Conservation (phyloP, 2,888 invertebrate genomes). For the Fissipunctia ypsillon region DNA sequence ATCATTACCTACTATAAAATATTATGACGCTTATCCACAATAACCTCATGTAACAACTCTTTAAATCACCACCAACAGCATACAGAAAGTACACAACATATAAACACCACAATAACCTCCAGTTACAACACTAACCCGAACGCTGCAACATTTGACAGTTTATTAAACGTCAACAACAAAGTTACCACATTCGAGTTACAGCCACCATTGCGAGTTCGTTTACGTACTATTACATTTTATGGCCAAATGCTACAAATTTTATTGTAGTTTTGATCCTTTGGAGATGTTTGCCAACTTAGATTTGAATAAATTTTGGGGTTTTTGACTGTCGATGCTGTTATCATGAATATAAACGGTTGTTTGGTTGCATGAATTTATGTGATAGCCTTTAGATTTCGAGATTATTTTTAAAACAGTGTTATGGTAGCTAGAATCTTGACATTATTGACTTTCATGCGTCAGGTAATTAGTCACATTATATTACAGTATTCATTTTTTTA, state of each 20-base stretch:
- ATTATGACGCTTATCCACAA: neutral
- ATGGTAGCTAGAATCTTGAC: neutral
- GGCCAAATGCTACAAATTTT: conserved; percentile 50
- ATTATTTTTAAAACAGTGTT: neutral
- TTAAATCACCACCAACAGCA: conserved; percentile 1
- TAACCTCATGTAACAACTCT: neutral
- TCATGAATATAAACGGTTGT: neutral
- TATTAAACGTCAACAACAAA: conserved; percentile 57
- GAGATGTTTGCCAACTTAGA: conserved; percentile 22
- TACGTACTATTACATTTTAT: conserved; percentile 49
- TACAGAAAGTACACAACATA: conserved; percentile 24
- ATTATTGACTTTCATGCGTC: neutral
- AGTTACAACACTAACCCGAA: conserved; percentile 14
- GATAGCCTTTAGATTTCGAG: neutral
- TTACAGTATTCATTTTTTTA: neutral
- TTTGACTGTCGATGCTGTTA: conserved; percentile 12
- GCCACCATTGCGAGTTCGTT: conserved; percentile 47
- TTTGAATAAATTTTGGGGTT: conserved; percentile 30
- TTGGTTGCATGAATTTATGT: neutral
- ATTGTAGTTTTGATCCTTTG: conserved; percentile 55
- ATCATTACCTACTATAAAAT: neutral
- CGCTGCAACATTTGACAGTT: conserved; percentile 54
- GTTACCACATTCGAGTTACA: conserved; percentile 50
- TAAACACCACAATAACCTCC: conserved; percentile 33
- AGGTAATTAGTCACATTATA: neutral